These are phyloP conservation scores for Archaeoteleia sp. DNA, from an alignment of 2,888 invertebrate genomes.

Conservation along the genomic window DNA sequence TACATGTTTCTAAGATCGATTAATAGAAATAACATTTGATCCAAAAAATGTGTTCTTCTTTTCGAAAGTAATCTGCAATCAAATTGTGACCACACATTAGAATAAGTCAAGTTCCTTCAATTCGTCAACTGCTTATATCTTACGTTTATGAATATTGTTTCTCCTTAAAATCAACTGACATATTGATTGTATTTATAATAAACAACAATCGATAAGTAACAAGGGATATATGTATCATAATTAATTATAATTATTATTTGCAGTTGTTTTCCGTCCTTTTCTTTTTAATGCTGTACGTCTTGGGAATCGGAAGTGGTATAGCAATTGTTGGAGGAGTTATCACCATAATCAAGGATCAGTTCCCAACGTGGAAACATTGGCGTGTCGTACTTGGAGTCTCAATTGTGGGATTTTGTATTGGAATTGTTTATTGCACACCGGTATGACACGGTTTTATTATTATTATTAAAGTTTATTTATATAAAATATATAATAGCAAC, in stretches of 20 bases:
- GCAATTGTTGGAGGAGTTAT: conserved; percentile 74
- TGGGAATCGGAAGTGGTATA: conserved; percentile 77
- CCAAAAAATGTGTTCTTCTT: too few relatives aligned
- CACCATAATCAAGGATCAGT: conserved; percentile 75
- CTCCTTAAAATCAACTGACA: too few relatives aligned
- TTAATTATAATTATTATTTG: too few relatives aligned
- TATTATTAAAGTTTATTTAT: conserved; percentile 8
- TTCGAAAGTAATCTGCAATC: too few relatives aligned
- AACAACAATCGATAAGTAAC: too few relatives aligned
- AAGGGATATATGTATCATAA: too few relatives aligned
- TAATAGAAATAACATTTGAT: conserved; percentile 6
- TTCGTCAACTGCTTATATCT: too few relatives aligned
- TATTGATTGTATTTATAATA: too few relatives aligned
- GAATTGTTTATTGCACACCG: conserved; percentile 75
- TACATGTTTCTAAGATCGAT: conserved; percentile 14
- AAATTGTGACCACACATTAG: too few relatives aligned
- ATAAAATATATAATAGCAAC: conserved; percentile 12
- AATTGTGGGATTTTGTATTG: conserved; percentile 71
- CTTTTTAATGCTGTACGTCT: conserved; percentile 77
- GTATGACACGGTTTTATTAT: conserved; percentile 60
- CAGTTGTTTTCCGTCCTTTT: conserved; percentile 76
- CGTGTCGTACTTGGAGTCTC: conserved; percentile 71
- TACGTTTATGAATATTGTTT: too few relatives aligned
- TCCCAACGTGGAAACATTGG: conserved; percentile 72
- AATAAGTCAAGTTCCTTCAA: too few relatives aligned